Evolutionary conservation across 1,140 invertebrate species (phyloP), one percentile per base, ranked within the genome.

Genomic region (Bombus vancouverensis): DNA sequence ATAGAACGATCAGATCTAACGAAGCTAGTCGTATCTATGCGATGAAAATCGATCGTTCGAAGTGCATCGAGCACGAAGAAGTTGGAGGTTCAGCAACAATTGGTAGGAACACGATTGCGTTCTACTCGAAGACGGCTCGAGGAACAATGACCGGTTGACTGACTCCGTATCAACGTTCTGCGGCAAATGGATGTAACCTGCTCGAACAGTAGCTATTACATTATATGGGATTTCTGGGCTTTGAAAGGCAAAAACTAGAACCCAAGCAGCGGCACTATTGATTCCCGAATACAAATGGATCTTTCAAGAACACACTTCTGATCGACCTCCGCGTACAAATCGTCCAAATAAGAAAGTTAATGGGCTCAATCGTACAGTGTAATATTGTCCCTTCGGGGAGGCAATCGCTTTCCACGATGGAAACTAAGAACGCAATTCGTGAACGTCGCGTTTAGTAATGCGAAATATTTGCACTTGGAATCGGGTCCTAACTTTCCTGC

Each of bases 331-430:
- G 18, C 76, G 32, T 80, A 80, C 66, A 85, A 85, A 85, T 85
- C 66, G 76, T 42, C 65, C 83, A 73, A 71, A 80, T 85, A 85
- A 80, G 83, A 80, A 85, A 62, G 83, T 62, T 85, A 80, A 85
- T 65, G 42, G 82, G 25, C 15, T 22, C 66, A 57, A 53, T 72
- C 76, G 75, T 79, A n/a, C 65, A 34, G 39, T 34, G 83, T 80
- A 80, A 85, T 85, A 85, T 85, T 85, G 76, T 53, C 18, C 47
- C 66, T 25, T 10, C 53, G 22, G 6, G 2, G 53, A 71, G 12
- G 66, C 68, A 68, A 84, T 84, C 83, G 75, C 1, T 79, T 62
- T 25, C 18, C 66, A 4, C 53, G 83, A 84, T 79, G 39, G 75
- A 71, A 79, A 79, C 76, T 44, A 15, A 72, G 15, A 32, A 57